Percentiles rank a stretch among this genome's conserved stretches.
phyloP scores from a whole-genome alignment of 2,797 vertebrate genomes.

The Scyliorhinus canicula region DNA sequence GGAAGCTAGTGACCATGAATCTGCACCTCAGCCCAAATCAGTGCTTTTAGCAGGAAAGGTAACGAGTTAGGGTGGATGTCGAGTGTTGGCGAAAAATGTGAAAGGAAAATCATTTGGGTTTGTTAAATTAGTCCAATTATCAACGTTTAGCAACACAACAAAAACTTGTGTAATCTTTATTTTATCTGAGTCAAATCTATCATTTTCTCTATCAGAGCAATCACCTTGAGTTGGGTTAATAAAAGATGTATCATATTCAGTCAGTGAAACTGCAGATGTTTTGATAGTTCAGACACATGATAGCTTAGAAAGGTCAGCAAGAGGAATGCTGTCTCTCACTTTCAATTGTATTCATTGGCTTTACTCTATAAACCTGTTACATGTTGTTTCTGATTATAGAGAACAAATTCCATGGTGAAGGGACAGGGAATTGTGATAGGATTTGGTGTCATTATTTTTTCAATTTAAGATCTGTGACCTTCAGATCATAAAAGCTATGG shows the following conservation, averaged over 20 bases:
- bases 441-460: not conserved
- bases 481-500: not conserved
- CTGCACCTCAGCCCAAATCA: not conserved
- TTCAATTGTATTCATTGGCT: not conserved
- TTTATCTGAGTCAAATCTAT: not conserved
- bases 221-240: not conserved
- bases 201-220: not conserved
- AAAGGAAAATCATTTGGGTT: not conserved
- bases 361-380: not conserved
- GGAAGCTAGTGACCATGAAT: not conserved
- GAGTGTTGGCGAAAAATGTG: not conserved
- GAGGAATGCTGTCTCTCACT: not conserved
- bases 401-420: not conserved
- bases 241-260: not conserved
- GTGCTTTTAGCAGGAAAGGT: no score
- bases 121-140: not conserved
- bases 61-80: not conserved
- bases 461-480: no score
- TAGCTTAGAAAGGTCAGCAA: not conserved
- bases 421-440: not conserved
- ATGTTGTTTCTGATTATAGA: slow-evolving; percentile 8
- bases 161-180: not conserved
- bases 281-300: not conserved
- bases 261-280: not conserved
- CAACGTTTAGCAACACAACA: not conserved